Evolutionary conservation across 2,888 invertebrate genomes (phyloP).

Genomic region (Mesopsocus fuscifrons): DNA sequence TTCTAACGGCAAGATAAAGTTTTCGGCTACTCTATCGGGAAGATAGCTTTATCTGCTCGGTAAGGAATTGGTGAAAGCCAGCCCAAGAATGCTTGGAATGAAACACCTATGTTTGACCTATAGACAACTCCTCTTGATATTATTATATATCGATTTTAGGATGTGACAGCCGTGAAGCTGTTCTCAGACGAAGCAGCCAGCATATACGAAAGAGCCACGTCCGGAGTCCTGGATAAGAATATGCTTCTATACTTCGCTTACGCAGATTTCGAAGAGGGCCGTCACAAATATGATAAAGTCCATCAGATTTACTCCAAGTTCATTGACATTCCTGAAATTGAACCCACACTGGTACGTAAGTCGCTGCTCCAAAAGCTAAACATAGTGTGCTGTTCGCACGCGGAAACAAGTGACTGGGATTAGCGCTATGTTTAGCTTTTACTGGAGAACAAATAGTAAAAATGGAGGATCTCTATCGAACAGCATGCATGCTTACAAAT

Average conservation of each 20-base stretch:
- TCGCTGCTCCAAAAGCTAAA: no score
- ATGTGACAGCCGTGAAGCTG: conserved; percentile 77
- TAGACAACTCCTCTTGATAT: conserved; percentile 3
- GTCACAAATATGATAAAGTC: conserved; percentile 89
- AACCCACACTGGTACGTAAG: conserved; percentile 79
- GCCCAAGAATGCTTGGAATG: background rate
- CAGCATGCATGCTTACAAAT: no score
- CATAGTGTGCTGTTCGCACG: no score
- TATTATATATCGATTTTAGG: conserved; percentile 32
- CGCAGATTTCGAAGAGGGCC: conserved; percentile 95
- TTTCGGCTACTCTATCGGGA: no score
- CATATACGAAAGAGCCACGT: conserved; percentile 87
- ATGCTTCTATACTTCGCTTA: conserved; percentile 93
- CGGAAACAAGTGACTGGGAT: no score
- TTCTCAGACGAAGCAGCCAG: conserved; percentile 90
- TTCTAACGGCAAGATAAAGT: no score
- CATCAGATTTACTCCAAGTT: conserved; percentile 90
- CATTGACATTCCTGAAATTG: conserved; percentile 72
- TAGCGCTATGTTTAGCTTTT: no score
- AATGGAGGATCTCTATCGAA: no score
- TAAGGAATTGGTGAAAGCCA: no score
- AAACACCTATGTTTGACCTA: conserved; percentile 4
- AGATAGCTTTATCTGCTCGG: no score
- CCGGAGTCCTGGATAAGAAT: conserved; percentile 72
- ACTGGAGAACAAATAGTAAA: no score